Percentiles rank a stretch among this genome's conserved stretches.
Evolutionary conservation across 2,888 invertebrate species (phyloP).

Genomic region (Julus scanicus): DNA sequence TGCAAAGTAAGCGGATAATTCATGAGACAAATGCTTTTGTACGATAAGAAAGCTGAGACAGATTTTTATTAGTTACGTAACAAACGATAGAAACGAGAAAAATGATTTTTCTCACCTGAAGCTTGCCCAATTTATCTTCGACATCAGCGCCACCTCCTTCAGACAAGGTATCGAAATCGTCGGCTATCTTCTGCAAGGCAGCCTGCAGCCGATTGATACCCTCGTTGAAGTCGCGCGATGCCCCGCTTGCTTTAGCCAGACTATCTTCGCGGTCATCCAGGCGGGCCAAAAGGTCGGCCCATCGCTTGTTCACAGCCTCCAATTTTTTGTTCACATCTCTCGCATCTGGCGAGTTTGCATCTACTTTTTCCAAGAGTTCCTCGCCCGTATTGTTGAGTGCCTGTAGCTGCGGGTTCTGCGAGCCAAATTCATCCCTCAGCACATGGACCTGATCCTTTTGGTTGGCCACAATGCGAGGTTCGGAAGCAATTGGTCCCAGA

Average conservation of each 20-base stretch:
- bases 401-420: slow-evolving; percentile 89
- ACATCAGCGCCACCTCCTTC: slow-evolving; percentile 78
- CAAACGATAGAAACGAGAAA: neutral
- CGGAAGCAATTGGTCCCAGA: slow-evolving; percentile 94
- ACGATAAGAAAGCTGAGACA: too few relatives aligned
- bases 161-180: slow-evolving; percentile 85
- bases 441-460: slow-evolving; percentile 91
- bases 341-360: slow-evolving; percentile 72
- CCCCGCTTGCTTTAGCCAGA: slow-evolving; percentile 90
- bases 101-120: slow-evolving; percentile 71
- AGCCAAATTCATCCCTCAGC: slow-evolving; percentile 91
- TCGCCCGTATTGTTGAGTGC: slow-evolving; percentile 85
- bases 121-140: slow-evolving; percentile 85
- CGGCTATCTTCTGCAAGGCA: slow-evolving; percentile 87
- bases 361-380: slow-evolving; percentile 74
- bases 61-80: neutral
- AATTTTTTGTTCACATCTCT: slow-evolving; percentile 78
- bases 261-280: slow-evolving; percentile 89
- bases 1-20: slow-evolving; percentile 54
- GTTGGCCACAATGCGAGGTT: slow-evolving; percentile 93
- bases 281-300: slow-evolving; percentile 83
- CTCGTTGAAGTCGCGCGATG: slow-evolving; percentile 92
- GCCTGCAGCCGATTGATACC: slow-evolving; percentile 83
- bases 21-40: too few relatives aligned
- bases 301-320: slow-evolving; percentile 75